A percentile compares a stretch with the other conserved stretches of the same genome.
phyloP scores from a whole-genome alignment of 2,888 invertebrate genomes.

The Caenorhabditis wallacei region DNA sequence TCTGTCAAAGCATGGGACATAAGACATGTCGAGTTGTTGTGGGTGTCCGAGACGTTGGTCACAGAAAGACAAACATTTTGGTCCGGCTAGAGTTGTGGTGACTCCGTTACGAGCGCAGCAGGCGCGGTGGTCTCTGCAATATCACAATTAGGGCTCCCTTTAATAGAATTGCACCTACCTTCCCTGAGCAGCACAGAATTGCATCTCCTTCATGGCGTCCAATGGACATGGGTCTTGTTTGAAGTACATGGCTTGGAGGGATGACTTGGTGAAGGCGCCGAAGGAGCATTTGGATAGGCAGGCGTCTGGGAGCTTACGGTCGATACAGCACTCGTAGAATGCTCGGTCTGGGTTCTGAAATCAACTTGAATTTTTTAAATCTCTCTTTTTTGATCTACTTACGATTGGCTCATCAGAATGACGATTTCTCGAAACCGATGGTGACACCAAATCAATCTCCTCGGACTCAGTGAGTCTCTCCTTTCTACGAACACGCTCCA shows the following conservation, averaged over 20 bases:
- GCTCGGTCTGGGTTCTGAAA: conserved; percentile 80
- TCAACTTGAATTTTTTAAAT: background rate
- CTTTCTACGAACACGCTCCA: conserved; percentile 62
- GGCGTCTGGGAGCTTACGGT: conserved; percentile 80
- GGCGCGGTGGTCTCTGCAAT: conserved; percentile 74
- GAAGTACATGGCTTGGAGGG: conserved; percentile 79
- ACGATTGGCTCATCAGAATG: conserved; percentile 46
- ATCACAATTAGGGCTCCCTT: background rate
- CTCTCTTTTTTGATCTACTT: no score
- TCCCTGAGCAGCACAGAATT: conserved; percentile 81
- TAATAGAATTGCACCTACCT: conserved; percentile 41
- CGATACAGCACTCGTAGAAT: conserved; percentile 81
- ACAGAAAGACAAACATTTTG: conserved; percentile 80
- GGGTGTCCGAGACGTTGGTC: conserved; percentile 78
- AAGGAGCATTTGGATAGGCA: conserved; percentile 80
- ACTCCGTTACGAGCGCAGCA: conserved; percentile 81
- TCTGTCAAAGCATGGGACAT: conserved; percentile 79
- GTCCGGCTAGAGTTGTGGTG: conserved; percentile 79
- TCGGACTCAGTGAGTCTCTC: conserved; percentile 57
- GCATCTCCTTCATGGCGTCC: conserved; percentile 80
- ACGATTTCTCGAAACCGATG: conserved; percentile 60
- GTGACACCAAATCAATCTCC: conserved; percentile 65
- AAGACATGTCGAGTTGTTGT: conserved; percentile 77
- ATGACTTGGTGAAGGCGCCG: conserved; percentile 73
- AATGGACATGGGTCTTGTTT: conserved; percentile 81